Base-by-base conservation (phyloP, 2,888 invertebrate species). In the Hydrotaea diabolus region DNA sequence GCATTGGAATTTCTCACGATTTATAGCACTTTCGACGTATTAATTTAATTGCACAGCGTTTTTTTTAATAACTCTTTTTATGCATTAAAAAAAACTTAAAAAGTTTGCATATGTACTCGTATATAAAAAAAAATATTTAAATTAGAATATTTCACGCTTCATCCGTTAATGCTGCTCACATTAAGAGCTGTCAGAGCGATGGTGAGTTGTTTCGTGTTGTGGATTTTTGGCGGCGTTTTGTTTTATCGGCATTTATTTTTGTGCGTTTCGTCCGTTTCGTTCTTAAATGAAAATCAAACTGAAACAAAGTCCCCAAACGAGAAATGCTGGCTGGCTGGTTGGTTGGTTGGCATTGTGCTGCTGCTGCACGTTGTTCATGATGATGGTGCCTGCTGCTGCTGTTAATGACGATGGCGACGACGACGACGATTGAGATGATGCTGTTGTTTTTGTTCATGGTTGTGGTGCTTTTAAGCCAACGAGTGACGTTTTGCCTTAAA, bases 231-330 rank as follows among this genome's bases (percentile, higher is more conserved):
- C 19, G 57, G 19, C 31, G 26, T 73, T 57, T 31, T 17, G 0
- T 21, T 69, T 23, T 75, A 1, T 69, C 21, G 73, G 49, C 21
- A 43, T 43, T 71, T 17, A 11, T 62, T 43, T 46, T 39, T 64
- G 13, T 64, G 79, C 82, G 71, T 74, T 43, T 82, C 71, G 88
- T 88, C 89, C 90, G 90, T 83, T 88, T 86, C 88, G 89, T 88
- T 89, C 87, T 86, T 89, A 87, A 88, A 86, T 88, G 87, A 72
- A 90, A 89, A 87, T 87, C 87, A 87, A 87, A 90, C 91, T 90
- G 88, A 90, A 86, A 76, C 77, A 78, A 39, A 83, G 78, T 73
- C 76, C 83, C 62, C 84, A 31, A 85, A 69, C 36, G 85, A 73
- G 82, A 77, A 82, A 86, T 77, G 23, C 17, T 81, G 39, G 66